phyloP scores from a whole-genome alignment of 2,888 invertebrate genomes.

The Lithophane ornitopus region DNA sequence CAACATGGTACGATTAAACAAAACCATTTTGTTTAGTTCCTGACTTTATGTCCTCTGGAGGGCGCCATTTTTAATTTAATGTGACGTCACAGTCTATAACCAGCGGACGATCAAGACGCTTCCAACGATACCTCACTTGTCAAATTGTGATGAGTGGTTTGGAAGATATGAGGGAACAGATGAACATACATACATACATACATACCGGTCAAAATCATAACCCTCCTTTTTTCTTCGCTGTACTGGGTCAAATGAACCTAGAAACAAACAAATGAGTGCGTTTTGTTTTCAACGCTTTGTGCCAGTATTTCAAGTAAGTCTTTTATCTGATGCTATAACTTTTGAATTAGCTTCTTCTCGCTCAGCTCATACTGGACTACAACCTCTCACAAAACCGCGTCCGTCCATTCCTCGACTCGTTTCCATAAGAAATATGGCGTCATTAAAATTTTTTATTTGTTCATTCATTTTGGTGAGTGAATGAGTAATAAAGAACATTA shows the following conservation, averaged over 20 bases:
- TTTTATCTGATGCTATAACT: neutral
- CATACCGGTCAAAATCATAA: too few species aligned
- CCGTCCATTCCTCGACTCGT: slow-evolving; percentile 62
- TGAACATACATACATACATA: too few species aligned
- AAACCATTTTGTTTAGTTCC: too few species aligned
- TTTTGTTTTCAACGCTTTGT: neutral
- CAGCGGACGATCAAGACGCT: too few species aligned
- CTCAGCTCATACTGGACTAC: neutral
- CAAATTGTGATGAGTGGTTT: too few species aligned
- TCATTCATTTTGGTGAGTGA: slow-evolving; percentile 61
- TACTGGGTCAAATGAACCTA: neutral
- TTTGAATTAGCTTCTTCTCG: neutral
- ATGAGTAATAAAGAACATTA: slow-evolving; percentile 58
- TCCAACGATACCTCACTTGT: too few species aligned
- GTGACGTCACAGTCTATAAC: too few species aligned
- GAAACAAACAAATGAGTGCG: neutral
- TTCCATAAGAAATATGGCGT: slow-evolving; percentile 64
- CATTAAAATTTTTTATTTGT: slow-evolving; percentile 65
- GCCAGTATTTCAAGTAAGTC: neutral
- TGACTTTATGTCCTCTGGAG: too few species aligned
- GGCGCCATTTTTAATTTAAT: too few species aligned
- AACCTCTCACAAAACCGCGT: slow-evolving; percentile 42
- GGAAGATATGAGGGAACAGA: too few species aligned
- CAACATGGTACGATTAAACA: too few species aligned
- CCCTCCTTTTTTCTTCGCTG: too few species aligned